Evolutionary conservation across 2,888 invertebrate species (phyloP).

Genomic region (Cylindroiulus punctatus): DNA sequence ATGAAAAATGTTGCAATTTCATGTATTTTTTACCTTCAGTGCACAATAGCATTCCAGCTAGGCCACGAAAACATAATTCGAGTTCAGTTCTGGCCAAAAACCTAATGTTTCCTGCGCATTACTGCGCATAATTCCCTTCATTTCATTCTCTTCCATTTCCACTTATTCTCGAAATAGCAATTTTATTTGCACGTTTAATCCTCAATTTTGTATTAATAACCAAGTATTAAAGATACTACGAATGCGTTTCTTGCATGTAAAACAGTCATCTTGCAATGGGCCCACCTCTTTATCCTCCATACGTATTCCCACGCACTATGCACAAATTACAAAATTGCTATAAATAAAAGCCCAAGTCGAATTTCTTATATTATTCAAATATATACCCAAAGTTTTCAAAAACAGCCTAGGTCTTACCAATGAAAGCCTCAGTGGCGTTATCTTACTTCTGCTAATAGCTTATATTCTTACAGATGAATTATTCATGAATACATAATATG

Average conservation of each 20-base stretch:
- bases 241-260: conserved; percentile 8
- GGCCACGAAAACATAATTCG: conserved; percentile 8
- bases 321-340: no score
- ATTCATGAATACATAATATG: no score
- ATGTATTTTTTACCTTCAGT: no score
- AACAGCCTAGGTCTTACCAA: no score
- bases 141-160: conserved; percentile 5
- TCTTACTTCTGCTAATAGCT: no score
- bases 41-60: not conserved
- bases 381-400: no score
- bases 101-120: conserved; percentile 21
- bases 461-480: no score
- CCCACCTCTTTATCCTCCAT: not conserved
- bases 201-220: conserved; percentile 21
- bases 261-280: not conserved
- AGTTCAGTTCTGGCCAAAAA: conserved; percentile 8
- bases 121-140: not conserved
- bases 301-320: not conserved
- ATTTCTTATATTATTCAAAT: not conserved
- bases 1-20: no score
- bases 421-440: no score
- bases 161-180: conserved; percentile 12
- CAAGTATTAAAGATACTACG: not conserved
- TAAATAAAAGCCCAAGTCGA: not conserved
- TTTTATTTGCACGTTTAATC: not conserved